These are phyloP conservation scores for Dinocampus coccinellae DNA, from an alignment of 2,888 invertebrate genomes.

Conservation along the genomic window DNA sequence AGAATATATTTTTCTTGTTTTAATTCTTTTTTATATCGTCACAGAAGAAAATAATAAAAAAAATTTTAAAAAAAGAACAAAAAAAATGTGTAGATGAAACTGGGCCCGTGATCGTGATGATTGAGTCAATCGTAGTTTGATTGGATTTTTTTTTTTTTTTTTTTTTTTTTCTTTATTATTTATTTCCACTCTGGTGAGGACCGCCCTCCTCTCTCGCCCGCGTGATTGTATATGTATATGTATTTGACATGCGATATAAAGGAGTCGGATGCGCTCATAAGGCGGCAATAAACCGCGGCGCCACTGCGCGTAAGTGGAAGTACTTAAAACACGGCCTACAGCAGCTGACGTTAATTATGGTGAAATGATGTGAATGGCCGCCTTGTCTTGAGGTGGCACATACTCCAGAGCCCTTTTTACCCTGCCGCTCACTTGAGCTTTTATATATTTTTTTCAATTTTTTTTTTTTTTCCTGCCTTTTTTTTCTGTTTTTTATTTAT, in stretches of 20 bases:
- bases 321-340: conserved; percentile 54
- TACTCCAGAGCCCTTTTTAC: conserved; percentile 19
- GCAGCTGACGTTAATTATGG: conserved; percentile 66
- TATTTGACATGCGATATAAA: conserved; percentile 32
- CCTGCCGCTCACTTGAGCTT: conserved; percentile 42
- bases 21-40: background rate
- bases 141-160: conserved; percentile 25
- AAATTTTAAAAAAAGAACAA: background rate
- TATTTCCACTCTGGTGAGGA: no score
- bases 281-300: conserved; percentile 50
- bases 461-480: conserved; percentile 30
- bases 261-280: conserved; percentile 41
- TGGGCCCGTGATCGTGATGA: conserved; percentile 35
- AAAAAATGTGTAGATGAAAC: conserved; percentile 5
- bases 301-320: conserved; percentile 57
- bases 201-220: background rate
- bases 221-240: conserved; percentile 40
- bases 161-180: conserved; percentile 24
- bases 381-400: conserved; percentile 64
- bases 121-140: conserved; percentile 34
- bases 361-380: conserved; percentile 62
- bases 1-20: background rate
- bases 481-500: conserved; percentile 24
- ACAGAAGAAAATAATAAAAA: background rate
- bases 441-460: conserved; percentile 42